A percentile compares a stretch with the other conserved stretches of the same genome.
Conservation (phyloP, 2,888 invertebrate genomes). For the Yponomeuta malinellus region DNA sequence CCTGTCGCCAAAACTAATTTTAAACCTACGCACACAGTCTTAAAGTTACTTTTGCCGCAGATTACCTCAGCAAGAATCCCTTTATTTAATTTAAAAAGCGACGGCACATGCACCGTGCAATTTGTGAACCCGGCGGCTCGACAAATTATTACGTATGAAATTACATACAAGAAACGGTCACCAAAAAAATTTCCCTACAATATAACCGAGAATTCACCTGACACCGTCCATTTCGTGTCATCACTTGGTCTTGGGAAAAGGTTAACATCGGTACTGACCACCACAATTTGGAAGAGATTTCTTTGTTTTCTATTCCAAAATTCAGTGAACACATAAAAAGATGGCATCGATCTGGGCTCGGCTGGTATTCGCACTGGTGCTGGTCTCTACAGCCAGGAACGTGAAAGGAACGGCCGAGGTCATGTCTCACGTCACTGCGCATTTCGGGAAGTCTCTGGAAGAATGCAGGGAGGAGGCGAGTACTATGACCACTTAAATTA, state of each 20-base stretch:
- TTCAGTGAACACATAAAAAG: conserved; percentile 19
- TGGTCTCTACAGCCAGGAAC: conserved; percentile 27
- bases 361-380: conserved; percentile 28
- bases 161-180: conserved; percentile 17
- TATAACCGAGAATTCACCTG: conserved; percentile 29
- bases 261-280: too few relatives aligned
- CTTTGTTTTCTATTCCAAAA: too few relatives aligned
- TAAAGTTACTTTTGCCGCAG: not conserved
- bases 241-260: conserved; percentile 9
- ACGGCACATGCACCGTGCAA: not conserved
- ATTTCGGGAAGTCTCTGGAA: conserved; percentile 58
- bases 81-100: not conserved
- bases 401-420: conserved; percentile 54
- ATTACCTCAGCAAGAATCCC: not conserved
- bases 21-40: not conserved
- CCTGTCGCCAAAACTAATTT: not conserved
- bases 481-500: not conserved
- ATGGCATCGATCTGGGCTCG: conserved; percentile 20
- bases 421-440: conserved; percentile 68
- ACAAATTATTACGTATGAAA: conserved; percentile 14
- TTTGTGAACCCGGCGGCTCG: conserved; percentile 7
- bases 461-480: conserved; percentile 62
- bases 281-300: too few relatives aligned
- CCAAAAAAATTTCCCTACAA: conserved; percentile 22
- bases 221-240: not conserved